Conservation (phyloP, 2,797 vertebrate species). For the Babyrousa celebensis region DNA sequence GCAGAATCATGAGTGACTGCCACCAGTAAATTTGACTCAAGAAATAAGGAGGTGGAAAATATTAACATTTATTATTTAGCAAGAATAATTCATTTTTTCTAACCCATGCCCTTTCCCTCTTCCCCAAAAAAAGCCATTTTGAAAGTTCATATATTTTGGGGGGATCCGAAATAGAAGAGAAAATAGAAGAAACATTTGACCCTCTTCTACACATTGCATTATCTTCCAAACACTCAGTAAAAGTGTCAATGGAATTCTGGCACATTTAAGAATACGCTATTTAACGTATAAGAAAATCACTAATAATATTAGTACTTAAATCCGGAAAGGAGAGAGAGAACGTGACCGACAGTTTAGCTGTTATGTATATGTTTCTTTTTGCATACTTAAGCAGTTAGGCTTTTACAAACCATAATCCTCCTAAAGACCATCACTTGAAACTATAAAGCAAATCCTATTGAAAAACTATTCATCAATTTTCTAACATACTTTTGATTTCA, state of each 20-base stretch:
- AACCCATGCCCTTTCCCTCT: background rate
- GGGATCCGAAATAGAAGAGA: slow-evolving; percentile 66
- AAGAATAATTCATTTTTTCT: slow-evolving; percentile 75
- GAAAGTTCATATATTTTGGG: slow-evolving; percentile 53
- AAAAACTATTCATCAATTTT: slow-evolving; percentile 75
- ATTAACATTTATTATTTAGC: slow-evolving; percentile 52
- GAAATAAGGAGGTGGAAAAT: slow-evolving; percentile 75
- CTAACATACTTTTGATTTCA: slow-evolving; percentile 43
- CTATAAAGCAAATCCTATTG: slow-evolving; percentile 69
- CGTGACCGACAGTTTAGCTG: background rate
- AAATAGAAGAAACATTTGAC: slow-evolving; percentile 63
- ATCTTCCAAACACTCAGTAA: slow-evolving; percentile 38
- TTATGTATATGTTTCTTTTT: slow-evolving; percentile 4
- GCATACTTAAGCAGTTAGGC: slow-evolving; percentile 9
- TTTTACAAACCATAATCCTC: slow-evolving; percentile 58
- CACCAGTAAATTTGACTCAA: slow-evolving; percentile 70
- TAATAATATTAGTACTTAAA: slow-evolving; percentile 21
- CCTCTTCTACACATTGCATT: slow-evolving; percentile 53
- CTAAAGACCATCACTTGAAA: slow-evolving; percentile 77
- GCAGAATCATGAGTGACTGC: slow-evolving; percentile 83
- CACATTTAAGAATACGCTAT: background rate
- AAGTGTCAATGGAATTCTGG: slow-evolving; percentile 8
- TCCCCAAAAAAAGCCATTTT: background rate
- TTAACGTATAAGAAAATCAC: slow-evolving; percentile 69
- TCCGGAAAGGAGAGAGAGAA: slow-evolving; percentile 13